phyloP scores from a whole-genome alignment of 2,888 invertebrate genomes.

The Spisula subtruncata region DNA sequence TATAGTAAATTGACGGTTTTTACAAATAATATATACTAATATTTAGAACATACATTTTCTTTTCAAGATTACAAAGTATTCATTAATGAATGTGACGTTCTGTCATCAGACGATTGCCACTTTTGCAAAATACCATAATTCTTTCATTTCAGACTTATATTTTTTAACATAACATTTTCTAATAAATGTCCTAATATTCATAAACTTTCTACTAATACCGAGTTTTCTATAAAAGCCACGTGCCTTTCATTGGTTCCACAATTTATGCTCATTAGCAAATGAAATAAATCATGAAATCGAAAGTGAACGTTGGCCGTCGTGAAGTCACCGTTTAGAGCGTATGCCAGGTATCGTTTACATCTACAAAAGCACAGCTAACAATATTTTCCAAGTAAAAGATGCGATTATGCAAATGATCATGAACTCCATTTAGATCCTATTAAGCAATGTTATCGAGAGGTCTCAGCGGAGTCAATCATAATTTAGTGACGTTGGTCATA shows the following conservation, averaged over 20 bases:
- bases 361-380: background rate
- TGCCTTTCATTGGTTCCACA: background rate
- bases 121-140: too few relatives aligned
- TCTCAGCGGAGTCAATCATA: background rate
- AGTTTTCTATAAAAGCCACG: background rate
- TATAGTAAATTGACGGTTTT: too few relatives aligned
- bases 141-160: background rate
- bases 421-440: background rate
- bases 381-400: background rate
- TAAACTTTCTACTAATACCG: background rate
- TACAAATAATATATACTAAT: too few relatives aligned
- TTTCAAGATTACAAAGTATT: too few relatives aligned
- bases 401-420: background rate
- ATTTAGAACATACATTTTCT: too few relatives aligned
- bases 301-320: background rate
- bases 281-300: background rate
- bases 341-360: background rate
- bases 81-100: too few relatives aligned
- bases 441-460: background rate
- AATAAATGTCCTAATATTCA: slow-evolving; percentile 1
- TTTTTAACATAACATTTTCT: background rate
- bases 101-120: too few relatives aligned
- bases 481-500: background rate
- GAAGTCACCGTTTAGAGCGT: background rate
- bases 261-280: background rate